Conservation (phyloP, 2,797 vertebrate species). For the Gorsachius magnificus region DNA sequence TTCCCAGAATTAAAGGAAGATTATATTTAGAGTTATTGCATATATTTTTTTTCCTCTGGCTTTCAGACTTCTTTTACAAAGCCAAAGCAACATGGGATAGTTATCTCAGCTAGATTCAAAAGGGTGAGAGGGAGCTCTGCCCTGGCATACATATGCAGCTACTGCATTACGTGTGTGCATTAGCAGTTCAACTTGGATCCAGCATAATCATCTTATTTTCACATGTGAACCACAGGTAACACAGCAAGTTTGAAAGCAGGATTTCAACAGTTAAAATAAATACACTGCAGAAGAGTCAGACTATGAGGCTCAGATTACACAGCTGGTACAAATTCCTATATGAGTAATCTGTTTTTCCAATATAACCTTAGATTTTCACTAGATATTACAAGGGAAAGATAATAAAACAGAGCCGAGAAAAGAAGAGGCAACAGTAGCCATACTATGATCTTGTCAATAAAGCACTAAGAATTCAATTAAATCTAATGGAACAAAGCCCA, state of each 20-base stretch:
- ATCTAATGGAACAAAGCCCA: slow-evolving; percentile 27
- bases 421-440: neutral
- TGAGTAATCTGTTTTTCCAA: slow-evolving; percentile 10
- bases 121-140: neutral
- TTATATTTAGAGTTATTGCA: slow-evolving; percentile 31
- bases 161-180: neutral
- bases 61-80: neutral
- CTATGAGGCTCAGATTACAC: neutral
- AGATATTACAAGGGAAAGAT: neutral
- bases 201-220: neutral
- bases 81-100: neutral
- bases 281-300: neutral
- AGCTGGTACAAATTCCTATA: neutral
- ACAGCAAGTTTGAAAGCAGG: neutral
- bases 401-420: neutral
- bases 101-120: neutral
- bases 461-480: slow-evolving; percentile 30
- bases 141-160: neutral
- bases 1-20: slow-evolving; percentile 43
- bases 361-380: neutral
- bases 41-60: neutral
- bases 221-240: neutral
- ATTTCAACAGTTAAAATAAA: neutral
- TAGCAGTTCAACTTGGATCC: neutral
- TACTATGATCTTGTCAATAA: neutral